Percentiles rank a stretch among this genome's conserved stretches.
These are phyloP conservation scores for Drosophila carrolli DNA, from an alignment of 1,140 invertebrate genomes.

Conservation along the genomic window DNA sequence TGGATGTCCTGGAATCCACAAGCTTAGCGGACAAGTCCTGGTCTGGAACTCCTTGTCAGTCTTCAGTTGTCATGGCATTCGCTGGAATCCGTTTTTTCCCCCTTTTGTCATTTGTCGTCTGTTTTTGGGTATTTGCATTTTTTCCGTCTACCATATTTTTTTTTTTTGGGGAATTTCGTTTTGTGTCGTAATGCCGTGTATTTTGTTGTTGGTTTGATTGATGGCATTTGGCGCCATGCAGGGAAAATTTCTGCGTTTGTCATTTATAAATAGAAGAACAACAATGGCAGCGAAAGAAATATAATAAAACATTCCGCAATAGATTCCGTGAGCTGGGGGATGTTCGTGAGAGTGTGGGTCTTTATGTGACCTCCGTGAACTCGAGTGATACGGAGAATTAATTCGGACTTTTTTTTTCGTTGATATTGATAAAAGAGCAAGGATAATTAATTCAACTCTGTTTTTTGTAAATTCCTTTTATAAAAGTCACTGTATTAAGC, in stretches of 20 bases:
- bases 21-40: slow-evolving; percentile 35
- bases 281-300: slow-evolving; percentile 16
- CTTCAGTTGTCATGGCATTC: slow-evolving; percentile 57
- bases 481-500: no score
- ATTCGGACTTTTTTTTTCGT: slow-evolving; percentile 2
- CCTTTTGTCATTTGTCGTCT: slow-evolving; percentile 23
- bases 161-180: slow-evolving; percentile 18
- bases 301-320: slow-evolving; percentile 43
- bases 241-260: slow-evolving; percentile 46
- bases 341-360: neutral
- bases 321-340: slow-evolving; percentile 12
- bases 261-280: slow-evolving; percentile 57
- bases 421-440: neutral
- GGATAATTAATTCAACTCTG: slow-evolving; percentile 1
- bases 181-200: slow-evolving; percentile 34
- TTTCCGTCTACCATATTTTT: slow-evolving; percentile 25
- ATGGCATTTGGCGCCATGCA: slow-evolving; percentile 49
- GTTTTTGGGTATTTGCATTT: slow-evolving; percentile 51
- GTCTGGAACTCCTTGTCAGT: slow-evolving; percentile 42
- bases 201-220: slow-evolving; percentile 59
- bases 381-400: slow-evolving; percentile 30
- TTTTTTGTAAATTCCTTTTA: no score
- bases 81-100: neutral
- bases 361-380: slow-evolving; percentile 34
- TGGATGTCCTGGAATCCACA: slow-evolving; percentile 33